These are phyloP conservation scores for Falco berigora DNA, from an alignment of 2,797 vertebrate genomes.

Conservation along the genomic window DNA sequence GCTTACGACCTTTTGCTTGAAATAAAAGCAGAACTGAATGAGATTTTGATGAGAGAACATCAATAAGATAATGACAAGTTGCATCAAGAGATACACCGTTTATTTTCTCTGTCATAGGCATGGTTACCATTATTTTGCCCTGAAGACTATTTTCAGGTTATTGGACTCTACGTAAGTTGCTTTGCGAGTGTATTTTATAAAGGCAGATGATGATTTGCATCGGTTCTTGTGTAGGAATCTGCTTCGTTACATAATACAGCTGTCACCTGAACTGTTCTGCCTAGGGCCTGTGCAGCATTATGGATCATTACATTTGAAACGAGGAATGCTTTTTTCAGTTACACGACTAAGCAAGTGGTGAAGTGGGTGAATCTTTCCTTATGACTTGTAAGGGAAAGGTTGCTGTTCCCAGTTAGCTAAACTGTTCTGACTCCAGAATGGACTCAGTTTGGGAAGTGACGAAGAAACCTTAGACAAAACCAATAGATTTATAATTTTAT, in stretches of 20 bases:
- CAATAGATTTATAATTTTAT: not conserved
- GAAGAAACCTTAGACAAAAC: not conserved
- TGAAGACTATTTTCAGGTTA: not conserved
- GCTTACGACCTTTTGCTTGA: not conserved
- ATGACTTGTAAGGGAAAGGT: not conserved
- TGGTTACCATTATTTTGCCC: not conserved
- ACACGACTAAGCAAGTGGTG: not conserved
- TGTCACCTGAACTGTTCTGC: not conserved
- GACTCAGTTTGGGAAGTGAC: not conserved
- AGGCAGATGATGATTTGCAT: not conserved
- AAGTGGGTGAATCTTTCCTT: not conserved
- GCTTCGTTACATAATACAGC: not conserved
- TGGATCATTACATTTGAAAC: not conserved
- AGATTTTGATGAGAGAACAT: not conserved
- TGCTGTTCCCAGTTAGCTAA: not conserved
- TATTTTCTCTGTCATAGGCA: not conserved
- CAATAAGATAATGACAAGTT: not conserved
- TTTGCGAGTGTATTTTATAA: not conserved
- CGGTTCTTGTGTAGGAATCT: not conserved
- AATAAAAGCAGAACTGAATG: not conserved
- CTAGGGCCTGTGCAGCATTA: not conserved
- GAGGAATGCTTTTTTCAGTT: not conserved
- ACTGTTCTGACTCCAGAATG: not conserved
- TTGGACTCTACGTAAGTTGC: not conserved
- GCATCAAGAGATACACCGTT: not conserved